Base-by-base conservation (phyloP, 1,140 invertebrate species). In the Sitobion miscanthi region DNA sequence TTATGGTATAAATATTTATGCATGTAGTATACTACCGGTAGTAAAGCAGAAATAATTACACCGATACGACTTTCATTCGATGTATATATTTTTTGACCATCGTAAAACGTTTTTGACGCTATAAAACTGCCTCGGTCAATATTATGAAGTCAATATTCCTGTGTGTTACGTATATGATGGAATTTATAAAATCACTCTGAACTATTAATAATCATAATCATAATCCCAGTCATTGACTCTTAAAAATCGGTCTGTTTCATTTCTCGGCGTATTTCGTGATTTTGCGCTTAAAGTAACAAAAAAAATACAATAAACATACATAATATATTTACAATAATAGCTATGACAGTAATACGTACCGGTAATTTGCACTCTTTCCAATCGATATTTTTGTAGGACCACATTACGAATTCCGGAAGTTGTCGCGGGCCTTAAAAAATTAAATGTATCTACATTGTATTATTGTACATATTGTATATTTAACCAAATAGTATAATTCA, bases 141-240 rank as follows among this genome's bases (percentile, higher is more conserved):
- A 87, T 52, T 87, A 49, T n/a, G 14, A 87, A 87, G 49, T 54
- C n/a, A 54, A 54, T n/a, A 77, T 89, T 89, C 35, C 49, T 54
- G n/a, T n/a, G 8, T 35, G 49, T 52, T 87, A 87, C 85, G 47
- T 52, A 52, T n/a, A 35, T 21, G n/a, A 52, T 35, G 17, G 45
- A 25, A 49, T 88, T 52, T 49, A 52, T 54, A 14, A 57, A 42
- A 89, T 42, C 9, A 88, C 9, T 57, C 9, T 2, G n/a, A 42
- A 88, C 86, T 49, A 35, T 42, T 25, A 21, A 42, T 85, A 42
- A 42, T 49, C 30, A n/a, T n/a, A 49, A 49, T 54, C 87, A 49
- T 88, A 52, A 23, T 52, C 20, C 2, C n/a, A 21, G 47, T 88
- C 8, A 35, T 20, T 49, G 47, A 88, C n/a, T 87, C 5, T 30